Evolutionary conservation across 2,797 vertebrate genomes (phyloP), one percentile per base, ranked within the genome.

Genomic region (Argentina silus): DNA sequence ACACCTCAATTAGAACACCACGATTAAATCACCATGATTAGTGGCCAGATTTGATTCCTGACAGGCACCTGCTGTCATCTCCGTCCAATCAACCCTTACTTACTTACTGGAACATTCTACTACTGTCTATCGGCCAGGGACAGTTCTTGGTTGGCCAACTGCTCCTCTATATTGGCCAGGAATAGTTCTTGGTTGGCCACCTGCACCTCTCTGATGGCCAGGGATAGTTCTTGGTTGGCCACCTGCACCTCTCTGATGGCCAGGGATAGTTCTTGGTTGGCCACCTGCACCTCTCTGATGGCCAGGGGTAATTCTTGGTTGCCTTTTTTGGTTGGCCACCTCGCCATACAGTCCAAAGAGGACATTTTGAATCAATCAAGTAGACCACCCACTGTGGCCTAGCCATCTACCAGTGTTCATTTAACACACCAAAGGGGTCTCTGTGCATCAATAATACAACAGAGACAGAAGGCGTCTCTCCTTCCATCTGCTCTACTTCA

Each of bases 51-150:
- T 81, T 85, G 81, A 88, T 87, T 90, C 80, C 88, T 86, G 88
- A 90, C 88, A 88, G 80, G 77, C 85, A 90, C 89, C 89, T 90
- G 88, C 89, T 86, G 81, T 86, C 82, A 73, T 82, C 78, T 81
- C 67, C 82, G 57, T 36, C 27, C 10, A 36, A 36, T 36, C 27
- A 36, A 36, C 27, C 1, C 27, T 36, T 36, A 36, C 27, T 36
- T 36, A 36, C 27, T 36, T 36, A 36, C 27, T 36, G 27, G 27
- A 36, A 36, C 27, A 4, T 36, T 36, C 4, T 4, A 4, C 27
- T 36, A 36, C 4, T 36, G 27, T 36, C 27, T 36, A 36, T 36
- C 4, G 27, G 27, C 27, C 27, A 36, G 27, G 27, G 27, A 36
- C 4, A 36, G 27, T 36, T 36, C 27, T 36, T 36, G 27, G 27